Evolutionary conservation across 2,888 invertebrate genomes (phyloP).

Genomic region (Leuctra nigra): DNA sequence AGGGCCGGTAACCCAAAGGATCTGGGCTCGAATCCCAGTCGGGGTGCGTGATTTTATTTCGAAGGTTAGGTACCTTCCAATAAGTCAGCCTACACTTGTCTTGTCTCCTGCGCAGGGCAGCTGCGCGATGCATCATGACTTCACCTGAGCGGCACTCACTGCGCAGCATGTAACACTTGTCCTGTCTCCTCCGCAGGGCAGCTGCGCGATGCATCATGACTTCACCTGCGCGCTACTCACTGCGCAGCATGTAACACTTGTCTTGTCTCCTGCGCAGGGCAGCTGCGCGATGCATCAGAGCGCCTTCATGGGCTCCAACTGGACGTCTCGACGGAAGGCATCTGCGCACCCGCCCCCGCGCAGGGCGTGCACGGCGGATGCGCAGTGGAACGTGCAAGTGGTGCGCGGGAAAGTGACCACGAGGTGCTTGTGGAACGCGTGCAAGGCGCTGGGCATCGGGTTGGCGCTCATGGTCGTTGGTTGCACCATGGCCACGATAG

Average conservation of each 20-base stretch:
- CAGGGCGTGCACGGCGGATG: conserved; percentile 42
- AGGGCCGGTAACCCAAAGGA: too few species aligned
- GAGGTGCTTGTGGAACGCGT: conserved; percentile 89
- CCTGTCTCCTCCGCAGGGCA: too few species aligned
- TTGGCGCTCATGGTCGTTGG: conserved; percentile 81
- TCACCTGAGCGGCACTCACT: too few species aligned
- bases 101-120: too few species aligned
- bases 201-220: conserved; percentile 26
- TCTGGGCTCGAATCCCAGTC: too few species aligned
- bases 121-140: conserved; percentile 27
- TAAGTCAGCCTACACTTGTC: too few species aligned
- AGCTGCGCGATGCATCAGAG: conserved; percentile 26
- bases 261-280: too few species aligned
- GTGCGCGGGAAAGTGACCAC: conserved; percentile 83
- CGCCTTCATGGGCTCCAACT: conserved; percentile 28
- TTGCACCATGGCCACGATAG: conserved; percentile 88
- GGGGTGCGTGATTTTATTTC: too few species aligned
- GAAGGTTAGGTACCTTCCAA: too few species aligned
- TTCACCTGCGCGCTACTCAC: too few species aligned
- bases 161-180: background rate
- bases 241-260: background rate
- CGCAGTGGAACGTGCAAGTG: conserved; percentile 48
- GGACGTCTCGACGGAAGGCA: conserved; percentile 27
- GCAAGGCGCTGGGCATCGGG: conserved; percentile 84
- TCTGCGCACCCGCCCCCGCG: conserved; percentile 32